Evolutionary conservation across 2,888 invertebrate species (phyloP).

Genomic region (Plebejus argus): DNA sequence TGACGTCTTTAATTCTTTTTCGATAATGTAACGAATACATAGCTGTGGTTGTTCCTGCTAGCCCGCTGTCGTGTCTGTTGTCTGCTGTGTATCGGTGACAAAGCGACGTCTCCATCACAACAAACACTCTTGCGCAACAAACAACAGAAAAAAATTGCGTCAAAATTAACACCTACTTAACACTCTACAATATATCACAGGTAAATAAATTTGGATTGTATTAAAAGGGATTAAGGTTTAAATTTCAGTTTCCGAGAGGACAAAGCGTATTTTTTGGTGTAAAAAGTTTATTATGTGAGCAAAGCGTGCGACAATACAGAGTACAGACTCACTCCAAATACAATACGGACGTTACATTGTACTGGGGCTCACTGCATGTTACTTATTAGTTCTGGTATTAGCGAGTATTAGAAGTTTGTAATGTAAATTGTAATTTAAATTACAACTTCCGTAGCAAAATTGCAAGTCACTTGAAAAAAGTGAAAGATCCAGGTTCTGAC

Average conservation of each 20-base stretch:
- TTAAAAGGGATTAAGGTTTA: not conserved
- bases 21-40: not conserved
- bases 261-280: not conserved
- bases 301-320: constrained; percentile 9
- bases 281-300: not conserved
- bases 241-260: not conserved
- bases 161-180: constrained; percentile 52
- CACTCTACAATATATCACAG: not conserved
- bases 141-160: constrained; percentile 52
- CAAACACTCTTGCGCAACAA: constrained; percentile 50
- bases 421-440: too few relatives aligned
- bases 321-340: not conserved
- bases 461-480: not conserved
- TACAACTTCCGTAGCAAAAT: not conserved
- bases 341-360: not conserved
- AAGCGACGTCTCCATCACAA: constrained; percentile 42
- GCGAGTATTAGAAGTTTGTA: not conserved
- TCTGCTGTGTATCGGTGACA: constrained; percentile 7
- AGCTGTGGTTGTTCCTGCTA: not conserved
- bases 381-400: not conserved
- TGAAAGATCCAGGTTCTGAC: too few relatives aligned
- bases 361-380: not conserved
- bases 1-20: too few relatives aligned
- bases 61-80: not conserved
- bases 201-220: not conserved